Base-by-base conservation (phyloP, 1,140 invertebrate species). In the Brachionus plicatilis region DNA sequence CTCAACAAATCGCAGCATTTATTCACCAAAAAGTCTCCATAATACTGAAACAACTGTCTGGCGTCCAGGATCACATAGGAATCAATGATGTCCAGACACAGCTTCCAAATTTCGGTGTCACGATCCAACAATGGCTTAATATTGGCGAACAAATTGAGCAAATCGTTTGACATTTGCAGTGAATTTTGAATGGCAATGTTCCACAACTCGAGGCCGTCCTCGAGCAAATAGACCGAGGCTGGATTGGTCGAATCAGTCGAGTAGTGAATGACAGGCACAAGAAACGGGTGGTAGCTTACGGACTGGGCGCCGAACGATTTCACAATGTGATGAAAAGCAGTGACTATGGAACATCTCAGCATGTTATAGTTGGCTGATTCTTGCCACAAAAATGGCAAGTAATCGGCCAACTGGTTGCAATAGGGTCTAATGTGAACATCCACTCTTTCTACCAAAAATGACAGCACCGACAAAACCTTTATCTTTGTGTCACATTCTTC, bases 171-270 rank as follows among this genome's bases (percentile, higher is more conserved):
- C 14, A 88, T 86, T 14, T 84, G 87, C 0, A 93, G 91, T 1
- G 93, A 91, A 87, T 94, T 94, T 87, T 95, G 93, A 76, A 98
- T 89, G 12, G 95, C 92, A 3, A 93, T 93, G 72, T 93, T 90
- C 95, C 96, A 97, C 76, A 98, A 91, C 86, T 95, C 93, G 43
- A 98, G 90, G 0, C 94, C 95, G 90, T 98, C 96, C 89, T 97
- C 95, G 85, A 96, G 89, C 56, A 97, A 91, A 90, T 97, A 97
- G 50, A 97, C 93, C 88, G 95, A 93, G 14, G 93, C 93, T 47
- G 92, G 92, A 88, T 95, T 92, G 83, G 92, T 92, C 0, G 94
- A 90, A 87, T 96, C 94, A 1, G 95, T 95, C 85, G 90, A 90
- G 84, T 94, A 90, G 86, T 92, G 91, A 83, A 98, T 93, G 37